Conservation (phyloP, 35 echinoderm and acorn worm genomes). For the Lytechinus variegatus region DNA sequence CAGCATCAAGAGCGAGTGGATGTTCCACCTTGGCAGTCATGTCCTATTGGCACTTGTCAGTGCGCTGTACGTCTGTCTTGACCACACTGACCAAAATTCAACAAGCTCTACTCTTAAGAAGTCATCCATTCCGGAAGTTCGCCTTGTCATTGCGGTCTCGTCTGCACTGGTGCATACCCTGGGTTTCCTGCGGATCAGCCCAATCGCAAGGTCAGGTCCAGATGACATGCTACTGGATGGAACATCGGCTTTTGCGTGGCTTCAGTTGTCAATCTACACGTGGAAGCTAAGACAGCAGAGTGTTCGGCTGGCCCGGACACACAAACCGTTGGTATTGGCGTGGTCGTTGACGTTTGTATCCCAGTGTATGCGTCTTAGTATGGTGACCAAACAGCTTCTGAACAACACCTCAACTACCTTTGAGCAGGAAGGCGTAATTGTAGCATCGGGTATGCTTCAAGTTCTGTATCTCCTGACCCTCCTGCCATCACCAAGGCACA, state of each 20-base stretch:
- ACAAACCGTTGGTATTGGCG: slow-evolving; percentile 13
- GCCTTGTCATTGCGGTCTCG: slow-evolving; percentile 59
- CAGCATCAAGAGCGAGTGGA: slow-evolving; percentile 38
- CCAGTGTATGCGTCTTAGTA: background rate
- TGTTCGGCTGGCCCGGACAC: background rate
- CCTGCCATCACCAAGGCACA: background rate
- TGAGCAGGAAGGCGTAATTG: background rate
- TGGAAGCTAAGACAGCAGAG: slow-evolving; percentile 35
- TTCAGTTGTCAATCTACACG: background rate
- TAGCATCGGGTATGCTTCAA: background rate
- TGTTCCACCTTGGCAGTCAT: slow-evolving; percentile 60
- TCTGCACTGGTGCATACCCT: slow-evolving; percentile 55
- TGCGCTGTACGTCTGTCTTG: slow-evolving; percentile 59
- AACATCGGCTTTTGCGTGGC: background rate
- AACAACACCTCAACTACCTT: background rate
- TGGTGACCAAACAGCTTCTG: background rate
- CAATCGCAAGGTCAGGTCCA: background rate
- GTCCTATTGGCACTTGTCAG: slow-evolving; percentile 74
- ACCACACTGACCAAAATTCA: slow-evolving; percentile 13
- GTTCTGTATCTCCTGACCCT: background rate
- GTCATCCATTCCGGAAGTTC: slow-evolving; percentile 53
- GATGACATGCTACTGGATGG: slow-evolving; percentile 55
- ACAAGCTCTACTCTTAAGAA: slow-evolving; percentile 76
- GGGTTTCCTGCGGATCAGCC: background rate
- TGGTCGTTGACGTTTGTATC: background rate